Evolutionary conservation across 1,140 invertebrate genomes (phyloP).

Genomic region (Anastrepha ludens): DNA sequence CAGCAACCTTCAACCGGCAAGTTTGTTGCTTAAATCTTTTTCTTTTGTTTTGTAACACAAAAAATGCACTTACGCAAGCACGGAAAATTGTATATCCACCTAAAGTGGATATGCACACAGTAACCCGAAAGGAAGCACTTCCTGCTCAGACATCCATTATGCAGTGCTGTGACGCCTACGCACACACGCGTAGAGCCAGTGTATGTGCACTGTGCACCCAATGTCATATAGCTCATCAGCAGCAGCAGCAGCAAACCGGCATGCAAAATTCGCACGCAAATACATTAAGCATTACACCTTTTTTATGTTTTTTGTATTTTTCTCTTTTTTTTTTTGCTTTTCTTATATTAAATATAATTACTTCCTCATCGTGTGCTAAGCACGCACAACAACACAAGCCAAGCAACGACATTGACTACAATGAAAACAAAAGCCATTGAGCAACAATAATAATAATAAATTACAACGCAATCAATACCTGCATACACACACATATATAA

Average conservation of each 20-base stretch:
- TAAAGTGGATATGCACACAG: background rate
- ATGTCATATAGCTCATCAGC: background rate
- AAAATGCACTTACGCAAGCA: no score
- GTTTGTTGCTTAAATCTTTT: conserved; percentile 19
- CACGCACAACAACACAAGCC: background rate
- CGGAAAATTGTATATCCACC: background rate
- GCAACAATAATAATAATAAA: conserved; percentile 15
- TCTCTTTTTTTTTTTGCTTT: background rate
- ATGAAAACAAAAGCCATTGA: background rate
- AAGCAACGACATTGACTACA: conserved; percentile 7
- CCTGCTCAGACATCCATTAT: background rate
- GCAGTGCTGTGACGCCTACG: background rate
- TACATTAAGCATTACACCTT: background rate
- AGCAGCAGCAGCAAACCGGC: background rate
- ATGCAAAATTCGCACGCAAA: conserved; percentile 39
- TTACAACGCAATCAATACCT: conserved; percentile 34
- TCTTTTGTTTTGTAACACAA: background rate
- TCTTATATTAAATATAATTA: conserved; percentile 30
- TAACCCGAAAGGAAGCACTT: conserved; percentile 31
- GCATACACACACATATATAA: conserved; percentile 18
- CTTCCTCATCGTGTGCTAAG: conserved; percentile 17
- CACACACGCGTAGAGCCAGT: background rate
- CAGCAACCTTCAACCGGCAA: background rate
- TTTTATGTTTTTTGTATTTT: background rate
- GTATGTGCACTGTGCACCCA: background rate